Conservation (phyloP, 35 echinoderm and acorn worm species). For the Chiridota heheva region DNA sequence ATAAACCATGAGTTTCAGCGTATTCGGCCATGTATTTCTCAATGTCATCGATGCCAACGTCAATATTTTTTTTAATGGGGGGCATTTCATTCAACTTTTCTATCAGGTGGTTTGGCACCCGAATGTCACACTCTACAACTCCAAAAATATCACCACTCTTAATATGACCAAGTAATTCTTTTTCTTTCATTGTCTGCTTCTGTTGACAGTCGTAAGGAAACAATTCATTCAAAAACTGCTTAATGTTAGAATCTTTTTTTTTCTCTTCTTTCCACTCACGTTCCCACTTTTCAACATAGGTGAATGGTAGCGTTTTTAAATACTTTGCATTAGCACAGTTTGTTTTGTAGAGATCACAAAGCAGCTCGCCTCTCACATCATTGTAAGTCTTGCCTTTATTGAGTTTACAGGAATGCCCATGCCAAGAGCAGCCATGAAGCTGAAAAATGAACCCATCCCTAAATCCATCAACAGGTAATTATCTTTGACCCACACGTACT, state of each 20-base stretch:
- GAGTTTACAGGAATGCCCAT: slow-evolving; percentile 18
- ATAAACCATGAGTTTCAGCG: slow-evolving; percentile 12
- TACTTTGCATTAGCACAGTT: not conserved
- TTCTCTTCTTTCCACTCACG: slow-evolving; percentile 12
- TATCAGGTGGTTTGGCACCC: slow-evolving; percentile 14
- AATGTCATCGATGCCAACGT: slow-evolving; percentile 42
- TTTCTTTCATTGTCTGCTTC: slow-evolving; percentile 17
- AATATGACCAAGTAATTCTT: slow-evolving; percentile 9
- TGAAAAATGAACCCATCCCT: slow-evolving; percentile 1
- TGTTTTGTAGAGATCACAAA: slow-evolving; percentile 1
- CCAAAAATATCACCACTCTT: slow-evolving; percentile 29
- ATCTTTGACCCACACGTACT: too few species aligned
- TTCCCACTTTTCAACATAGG: slow-evolving; percentile 34
- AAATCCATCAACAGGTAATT: too few species aligned
- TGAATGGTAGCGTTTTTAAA: not conserved
- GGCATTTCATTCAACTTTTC: slow-evolving; percentile 42
- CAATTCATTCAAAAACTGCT: slow-evolving; percentile 10
- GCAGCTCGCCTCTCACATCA: not conserved
- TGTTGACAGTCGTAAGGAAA: slow-evolving; percentile 1
- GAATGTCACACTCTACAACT: slow-evolving; percentile 50
- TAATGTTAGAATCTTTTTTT: not conserved
- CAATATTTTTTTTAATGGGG: slow-evolving; percentile 49
- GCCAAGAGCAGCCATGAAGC: slow-evolving; percentile 30
- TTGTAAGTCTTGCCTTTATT: slow-evolving; percentile 28
- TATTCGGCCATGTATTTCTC: slow-evolving; percentile 26